Evolutionary conservation across 1,140 invertebrate species (phyloP).

Genomic region (Eciton burchellii): DNA sequence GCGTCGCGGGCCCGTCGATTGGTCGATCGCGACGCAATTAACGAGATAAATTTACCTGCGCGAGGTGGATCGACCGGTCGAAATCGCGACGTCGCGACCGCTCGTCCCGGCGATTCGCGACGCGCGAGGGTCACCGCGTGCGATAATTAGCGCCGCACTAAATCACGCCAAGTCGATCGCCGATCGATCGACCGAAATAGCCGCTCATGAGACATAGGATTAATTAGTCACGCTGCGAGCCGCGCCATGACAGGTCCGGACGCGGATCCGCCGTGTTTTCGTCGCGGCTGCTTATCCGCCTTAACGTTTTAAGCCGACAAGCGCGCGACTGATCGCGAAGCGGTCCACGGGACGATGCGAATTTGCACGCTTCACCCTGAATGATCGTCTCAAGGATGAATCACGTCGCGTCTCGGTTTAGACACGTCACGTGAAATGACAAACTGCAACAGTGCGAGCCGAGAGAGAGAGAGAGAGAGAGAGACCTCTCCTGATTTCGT

Average conservation of each 20-base stretch:
- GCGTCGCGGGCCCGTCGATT: conserved; percentile 53
- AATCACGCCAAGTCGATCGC: conserved; percentile 63
- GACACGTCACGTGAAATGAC: conserved; percentile 15
- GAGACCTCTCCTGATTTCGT: not conserved
- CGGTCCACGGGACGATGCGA: conserved; percentile 7
- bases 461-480: too few species aligned
- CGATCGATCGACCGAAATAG: conserved; percentile 67
- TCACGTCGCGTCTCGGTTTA: conserved; percentile 15
- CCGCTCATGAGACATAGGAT: conserved; percentile 48
- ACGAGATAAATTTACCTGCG: conserved; percentile 69
- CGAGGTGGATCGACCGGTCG: conserved; percentile 43
- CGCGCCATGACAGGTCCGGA: conserved; percentile 45
- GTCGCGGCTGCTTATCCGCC: conserved; percentile 73
- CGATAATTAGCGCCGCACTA: conserved; percentile 62
- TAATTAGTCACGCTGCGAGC: conserved; percentile 68
- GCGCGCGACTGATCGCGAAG: conserved; percentile 38
- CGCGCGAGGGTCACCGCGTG: conserved; percentile 13
- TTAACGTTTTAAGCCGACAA: conserved; percentile 70
- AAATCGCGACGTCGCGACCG: not conserved
- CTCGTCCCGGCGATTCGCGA: conserved; percentile 36
- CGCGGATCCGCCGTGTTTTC: conserved; percentile 55
- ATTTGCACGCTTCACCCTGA: conserved; percentile 46
- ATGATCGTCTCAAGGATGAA: conserved; percentile 30
- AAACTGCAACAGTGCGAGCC: not conserved
- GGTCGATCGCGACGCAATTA: conserved; percentile 68